Evolutionary conservation across 1,140 invertebrate species (phyloP), one percentile per base, ranked within the genome.

Genomic region (Teleogryllus occipitalis): DNA sequence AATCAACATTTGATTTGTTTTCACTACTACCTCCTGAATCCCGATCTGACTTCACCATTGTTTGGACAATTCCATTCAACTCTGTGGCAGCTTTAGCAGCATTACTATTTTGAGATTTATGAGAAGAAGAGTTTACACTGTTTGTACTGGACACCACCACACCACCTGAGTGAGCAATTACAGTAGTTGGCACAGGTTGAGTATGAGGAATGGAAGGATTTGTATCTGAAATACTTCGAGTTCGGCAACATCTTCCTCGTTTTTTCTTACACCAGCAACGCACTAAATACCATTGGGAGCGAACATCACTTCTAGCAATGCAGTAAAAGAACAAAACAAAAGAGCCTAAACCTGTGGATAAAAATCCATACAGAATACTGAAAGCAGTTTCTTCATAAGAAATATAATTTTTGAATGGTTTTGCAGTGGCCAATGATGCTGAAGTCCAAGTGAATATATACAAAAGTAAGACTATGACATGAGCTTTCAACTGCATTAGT

Each of bases 241-340:
- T 90, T 76, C 92, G 87, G 80, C 90, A 92, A 81, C 90, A 91
- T 76, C 86, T 82, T 80, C 89, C 89, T 82, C 91, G 91, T 75
- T 88, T 88, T 21, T 88, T 88, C 78, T 88, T 88, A 14, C 90
- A 82, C 86, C 90, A 90, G 79, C 90, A 90, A 21, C 89, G 87
- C 87, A 91, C 90, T 76, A 89, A 85, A 8, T 90, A 84, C 94
- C 94, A 95, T 22, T 93, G 91, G 0, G 89, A 88, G 77, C 94
- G 88, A 0, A 96, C 93, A 85, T 97, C 96, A 81, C 91, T 94
- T 39, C 96, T 87, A 0, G 93, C 93, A 54, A 96, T 89, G 77
- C 94, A 95, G 84, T 96, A 96, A 85, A 96, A 97, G 75, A 95
- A 90, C 14, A 97, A 84, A 46, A 96, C 91, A 84, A 97, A 97